Evolutionary conservation across 1,140 invertebrate genomes (phyloP).

Genomic region (Globodera rostochiensis): DNA sequence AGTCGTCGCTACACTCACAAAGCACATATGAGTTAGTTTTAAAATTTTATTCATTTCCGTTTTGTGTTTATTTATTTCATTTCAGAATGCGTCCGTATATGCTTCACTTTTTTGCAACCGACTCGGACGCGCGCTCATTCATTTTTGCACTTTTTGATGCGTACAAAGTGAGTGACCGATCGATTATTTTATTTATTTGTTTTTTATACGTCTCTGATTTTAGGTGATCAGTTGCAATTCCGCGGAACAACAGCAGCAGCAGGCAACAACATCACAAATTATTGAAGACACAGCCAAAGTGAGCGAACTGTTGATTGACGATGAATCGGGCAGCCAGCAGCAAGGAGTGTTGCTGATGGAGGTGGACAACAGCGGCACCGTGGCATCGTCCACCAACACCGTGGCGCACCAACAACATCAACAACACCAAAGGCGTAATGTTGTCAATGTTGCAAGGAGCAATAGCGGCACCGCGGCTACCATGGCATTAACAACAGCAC

Average conservation of each 20-base stretch:
- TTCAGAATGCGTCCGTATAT: constrained; percentile 25
- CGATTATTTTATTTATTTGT: not conserved
- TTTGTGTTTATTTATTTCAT: not conserved
- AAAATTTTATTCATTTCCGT: constrained; percentile 1
- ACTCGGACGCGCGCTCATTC: constrained; percentile 14
- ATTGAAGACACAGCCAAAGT: constrained; percentile 22
- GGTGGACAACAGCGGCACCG: no score
- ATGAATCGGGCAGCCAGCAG: constrained; percentile 6
- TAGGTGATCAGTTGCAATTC: constrained; percentile 14
- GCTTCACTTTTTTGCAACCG: constrained; percentile 34
- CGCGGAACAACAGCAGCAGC: not conserved
- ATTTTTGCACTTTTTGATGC: constrained; percentile 29
- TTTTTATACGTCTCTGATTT: no score
- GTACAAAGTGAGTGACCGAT: constrained; percentile 7
- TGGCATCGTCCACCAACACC: no score
- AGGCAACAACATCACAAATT: constrained; percentile 26
- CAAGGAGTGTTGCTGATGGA: no score
- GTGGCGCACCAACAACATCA: no score
- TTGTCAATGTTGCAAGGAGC: not conserved
- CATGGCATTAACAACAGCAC: no score
- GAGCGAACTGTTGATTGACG: constrained; percentile 24
- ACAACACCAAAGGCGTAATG: no score
- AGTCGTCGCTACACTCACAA: not conserved
- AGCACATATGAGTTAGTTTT: constrained; percentile 1
- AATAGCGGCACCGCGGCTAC: not conserved